phyloP scores from a whole-genome alignment of 2,888 invertebrate species.

The Doris montereyensis region DNA sequence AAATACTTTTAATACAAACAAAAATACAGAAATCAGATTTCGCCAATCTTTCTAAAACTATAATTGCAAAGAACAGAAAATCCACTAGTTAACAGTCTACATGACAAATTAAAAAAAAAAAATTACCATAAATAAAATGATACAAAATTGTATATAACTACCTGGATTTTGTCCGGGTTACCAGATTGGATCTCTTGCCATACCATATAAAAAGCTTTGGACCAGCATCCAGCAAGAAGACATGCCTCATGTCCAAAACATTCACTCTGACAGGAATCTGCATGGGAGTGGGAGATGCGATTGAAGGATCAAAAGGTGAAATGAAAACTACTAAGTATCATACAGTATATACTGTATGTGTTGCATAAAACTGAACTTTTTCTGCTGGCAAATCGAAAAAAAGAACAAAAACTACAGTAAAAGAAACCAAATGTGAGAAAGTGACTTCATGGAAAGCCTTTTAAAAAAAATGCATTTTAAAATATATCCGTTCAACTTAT shows the following conservation, averaged over 20 bases:
- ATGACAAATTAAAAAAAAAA: not conserved
- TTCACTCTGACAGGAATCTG: slow-evolving; percentile 68
- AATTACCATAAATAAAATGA: not conserved
- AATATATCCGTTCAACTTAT: too few relatives aligned
- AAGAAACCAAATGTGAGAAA: too few relatives aligned
- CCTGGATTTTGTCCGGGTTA: slow-evolving; percentile 72
- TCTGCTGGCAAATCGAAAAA: too few relatives aligned
- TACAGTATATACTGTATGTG: too few relatives aligned
- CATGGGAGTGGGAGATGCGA: too few relatives aligned
- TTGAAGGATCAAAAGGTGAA: too few relatives aligned
- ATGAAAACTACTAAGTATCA: too few relatives aligned
- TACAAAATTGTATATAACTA: slow-evolving; percentile 28
- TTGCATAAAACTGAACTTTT: too few relatives aligned
- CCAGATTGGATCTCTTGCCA: slow-evolving; percentile 78
- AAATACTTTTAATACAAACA: too few relatives aligned
- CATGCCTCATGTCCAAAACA: slow-evolving; percentile 91
- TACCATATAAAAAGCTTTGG: slow-evolving; percentile 92
- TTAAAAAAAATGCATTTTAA: too few relatives aligned
- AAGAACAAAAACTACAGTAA: too few relatives aligned
- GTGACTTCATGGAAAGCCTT: too few relatives aligned
- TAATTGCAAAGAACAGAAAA: not conserved
- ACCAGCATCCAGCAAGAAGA: slow-evolving; percentile 92
- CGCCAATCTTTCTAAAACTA: not conserved
- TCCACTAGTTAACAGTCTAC: not conserved
- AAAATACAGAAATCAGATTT: not conserved